Conservation (phyloP, 1,140 invertebrate species). For the Nephotettix cincticeps region DNA sequence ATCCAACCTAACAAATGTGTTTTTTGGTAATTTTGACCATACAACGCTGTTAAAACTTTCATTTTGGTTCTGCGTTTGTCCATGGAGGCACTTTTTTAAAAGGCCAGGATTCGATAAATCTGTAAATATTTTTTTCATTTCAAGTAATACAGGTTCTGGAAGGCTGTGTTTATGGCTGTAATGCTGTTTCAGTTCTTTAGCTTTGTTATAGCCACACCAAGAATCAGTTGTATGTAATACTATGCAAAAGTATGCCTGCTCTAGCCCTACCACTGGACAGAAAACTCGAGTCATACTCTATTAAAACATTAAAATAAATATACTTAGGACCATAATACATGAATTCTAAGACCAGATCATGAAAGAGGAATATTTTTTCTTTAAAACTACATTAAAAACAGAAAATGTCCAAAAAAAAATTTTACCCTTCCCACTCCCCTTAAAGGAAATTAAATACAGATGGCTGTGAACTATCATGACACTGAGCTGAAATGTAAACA, state of each 20-base stretch:
- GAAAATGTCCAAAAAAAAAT: not conserved
- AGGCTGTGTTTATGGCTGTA: not conserved
- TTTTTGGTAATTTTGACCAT: slow-evolving; percentile 34
- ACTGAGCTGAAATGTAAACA: no score
- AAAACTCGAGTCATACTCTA: not conserved
- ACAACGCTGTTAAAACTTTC: slow-evolving; percentile 33
- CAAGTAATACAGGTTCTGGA: not conserved
- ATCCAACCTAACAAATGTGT: slow-evolving; percentile 29
- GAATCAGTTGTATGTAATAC: not conserved
- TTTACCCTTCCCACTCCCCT: no score
- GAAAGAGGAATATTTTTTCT: no score
- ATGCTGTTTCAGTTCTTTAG: not conserved
- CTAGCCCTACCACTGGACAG: not conserved
- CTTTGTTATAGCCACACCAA: not conserved
- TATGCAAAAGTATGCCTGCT: not conserved
- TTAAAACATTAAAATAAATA: not conserved
- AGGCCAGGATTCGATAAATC: slow-evolving; percentile 27
- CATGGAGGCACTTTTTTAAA: slow-evolving; percentile 34
- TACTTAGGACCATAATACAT: not conserved
- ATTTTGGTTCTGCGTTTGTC: slow-evolving; percentile 34
- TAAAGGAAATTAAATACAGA: no score
- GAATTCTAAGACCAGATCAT: no score
- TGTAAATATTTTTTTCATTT: slow-evolving; percentile 25
- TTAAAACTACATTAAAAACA: no score
- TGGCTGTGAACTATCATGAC: no score